These are phyloP conservation scores for Apodemia hepburni DNA, from an alignment of 2,888 invertebrate species.

Conservation along the genomic window DNA sequence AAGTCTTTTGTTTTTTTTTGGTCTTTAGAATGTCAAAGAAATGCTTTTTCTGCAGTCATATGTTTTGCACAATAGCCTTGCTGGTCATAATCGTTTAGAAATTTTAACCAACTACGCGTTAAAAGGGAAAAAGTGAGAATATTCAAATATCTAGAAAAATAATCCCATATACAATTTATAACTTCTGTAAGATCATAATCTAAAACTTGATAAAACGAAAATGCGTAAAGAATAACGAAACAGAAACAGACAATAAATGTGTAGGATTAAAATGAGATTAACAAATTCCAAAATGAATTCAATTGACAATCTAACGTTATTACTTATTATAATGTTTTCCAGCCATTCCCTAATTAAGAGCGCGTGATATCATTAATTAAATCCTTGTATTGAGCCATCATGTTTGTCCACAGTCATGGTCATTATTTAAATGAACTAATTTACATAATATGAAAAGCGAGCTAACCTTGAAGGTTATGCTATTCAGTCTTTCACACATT, in stretches of 20 bases:
- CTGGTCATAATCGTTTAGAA: not conserved
- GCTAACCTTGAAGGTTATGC: not conserved
- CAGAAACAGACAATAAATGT: too few relatives aligned
- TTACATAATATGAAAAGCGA: not conserved
- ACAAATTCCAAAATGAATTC: too few relatives aligned
- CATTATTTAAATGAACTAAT: not conserved
- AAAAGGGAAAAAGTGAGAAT: not conserved
- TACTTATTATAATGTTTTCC: too few relatives aligned
- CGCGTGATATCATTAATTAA: not conserved
- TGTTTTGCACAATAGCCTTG: conserved; percentile 9
- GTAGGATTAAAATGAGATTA: too few relatives aligned
- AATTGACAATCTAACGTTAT: too few relatives aligned
- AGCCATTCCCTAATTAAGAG: too few relatives aligned
- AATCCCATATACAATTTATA: too few relatives aligned
- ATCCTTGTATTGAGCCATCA: not conserved
- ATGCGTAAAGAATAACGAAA: too few relatives aligned
- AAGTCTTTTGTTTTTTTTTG: conserved; percentile 33
- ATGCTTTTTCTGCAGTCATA: conserved; percentile 18
- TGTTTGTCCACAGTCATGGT: not conserved
- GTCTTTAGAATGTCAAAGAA: conserved; percentile 34
- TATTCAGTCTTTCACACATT: not conserved
- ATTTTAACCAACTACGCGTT: not conserved
- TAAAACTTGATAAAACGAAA: too few relatives aligned
- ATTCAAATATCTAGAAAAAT: not conserved
- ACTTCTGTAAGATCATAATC: too few relatives aligned